A percentile compares a stretch with the other conserved stretches of the same genome.
phyloP scores from a whole-genome alignment of 2,797 vertebrate genomes.

The Bovichtus variegatus region DNA sequence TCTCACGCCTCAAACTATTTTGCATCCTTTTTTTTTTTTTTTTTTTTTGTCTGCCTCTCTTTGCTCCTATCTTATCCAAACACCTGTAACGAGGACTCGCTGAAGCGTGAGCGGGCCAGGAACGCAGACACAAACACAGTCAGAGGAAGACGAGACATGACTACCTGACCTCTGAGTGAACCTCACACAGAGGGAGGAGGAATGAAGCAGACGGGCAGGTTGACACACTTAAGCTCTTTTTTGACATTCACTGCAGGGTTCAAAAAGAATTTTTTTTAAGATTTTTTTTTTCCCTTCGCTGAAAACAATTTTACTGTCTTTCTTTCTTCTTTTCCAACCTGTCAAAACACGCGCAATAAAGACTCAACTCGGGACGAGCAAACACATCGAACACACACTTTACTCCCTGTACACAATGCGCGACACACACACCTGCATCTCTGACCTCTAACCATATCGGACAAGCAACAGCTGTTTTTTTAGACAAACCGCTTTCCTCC shows the following conservation, averaged over 20 bases:
- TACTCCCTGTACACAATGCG: neutral
- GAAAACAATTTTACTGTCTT: conserved; percentile 33
- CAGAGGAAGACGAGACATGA: conserved; percentile 18
- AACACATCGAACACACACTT: conserved; percentile 20
- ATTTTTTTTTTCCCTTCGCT: conserved; percentile 1
- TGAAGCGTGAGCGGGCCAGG: conserved; percentile 1
- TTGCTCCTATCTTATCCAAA: conserved; percentile 53
- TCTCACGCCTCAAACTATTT: conserved; percentile 55
- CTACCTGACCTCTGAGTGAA: conserved; percentile 47
- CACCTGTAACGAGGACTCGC: conserved; percentile 56
- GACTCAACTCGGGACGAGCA: neutral
- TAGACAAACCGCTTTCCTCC: conserved; percentile 30
- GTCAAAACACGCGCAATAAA: conserved; percentile 32
- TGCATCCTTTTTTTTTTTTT: conserved; percentile 47
- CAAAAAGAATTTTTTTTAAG: conserved; percentile 49
- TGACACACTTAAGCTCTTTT: conserved; percentile 31
- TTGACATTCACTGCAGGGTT: conserved; percentile 16
- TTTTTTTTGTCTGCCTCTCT: conserved; percentile 12
- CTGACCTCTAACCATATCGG: conserved; percentile 54
- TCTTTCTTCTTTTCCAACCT: conserved; percentile 25
- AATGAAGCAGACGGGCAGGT: conserved; percentile 25
- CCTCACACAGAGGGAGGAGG: conserved; percentile 30
- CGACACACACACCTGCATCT: conserved; percentile 25
- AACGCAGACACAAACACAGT: neutral
- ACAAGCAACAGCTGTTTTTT: conserved; percentile 57